Evolutionary conservation across 2,797 vertebrate species (phyloP).

Genomic region (Taenioides sp.): DNA sequence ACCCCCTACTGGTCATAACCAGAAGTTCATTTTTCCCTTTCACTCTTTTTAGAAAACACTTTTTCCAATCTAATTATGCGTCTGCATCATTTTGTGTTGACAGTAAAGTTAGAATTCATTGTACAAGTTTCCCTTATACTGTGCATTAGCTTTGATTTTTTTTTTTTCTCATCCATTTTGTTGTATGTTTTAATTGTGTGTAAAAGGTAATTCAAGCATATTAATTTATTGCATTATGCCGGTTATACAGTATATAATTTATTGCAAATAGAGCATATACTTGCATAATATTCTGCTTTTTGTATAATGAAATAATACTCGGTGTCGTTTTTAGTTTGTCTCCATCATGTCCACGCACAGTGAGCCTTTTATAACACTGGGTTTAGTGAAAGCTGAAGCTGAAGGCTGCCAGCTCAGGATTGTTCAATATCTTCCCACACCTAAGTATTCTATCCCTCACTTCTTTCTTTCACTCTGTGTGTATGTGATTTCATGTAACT

Average conservation of each 20-base stretch:
- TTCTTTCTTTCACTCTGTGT: not conserved
- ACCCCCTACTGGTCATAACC: slow-evolving; percentile 39
- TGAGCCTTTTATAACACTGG: slow-evolving; percentile 1
- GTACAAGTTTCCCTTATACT: not conserved
- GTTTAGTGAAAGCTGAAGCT: slow-evolving; percentile 36
- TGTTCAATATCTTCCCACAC: slow-evolving; percentile 58
- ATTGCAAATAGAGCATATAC: not conserved
- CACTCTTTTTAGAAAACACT: not conserved
- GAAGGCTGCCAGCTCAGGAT: slow-evolving; percentile 28
- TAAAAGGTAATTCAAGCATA: not conserved
- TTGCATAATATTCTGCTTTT: not conserved
- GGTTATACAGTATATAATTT: not conserved
- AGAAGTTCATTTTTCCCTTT: not conserved
- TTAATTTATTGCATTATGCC: not conserved
- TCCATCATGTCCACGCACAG: not conserved
- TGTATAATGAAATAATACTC: not conserved
- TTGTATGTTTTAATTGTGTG: not conserved
- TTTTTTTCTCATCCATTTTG: not conserved
- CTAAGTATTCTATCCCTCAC: slow-evolving; percentile 5
- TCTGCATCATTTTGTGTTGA: not conserved
- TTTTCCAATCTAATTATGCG: not conserved
- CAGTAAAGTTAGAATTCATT: not conserved
- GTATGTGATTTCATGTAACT: slow-evolving; percentile 19
- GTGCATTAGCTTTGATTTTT: not conserved
- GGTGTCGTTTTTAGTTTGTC: not conserved